Evolutionary conservation across 1,140 invertebrate genomes (phyloP).

Genomic region (Colletes latitarsis): DNA sequence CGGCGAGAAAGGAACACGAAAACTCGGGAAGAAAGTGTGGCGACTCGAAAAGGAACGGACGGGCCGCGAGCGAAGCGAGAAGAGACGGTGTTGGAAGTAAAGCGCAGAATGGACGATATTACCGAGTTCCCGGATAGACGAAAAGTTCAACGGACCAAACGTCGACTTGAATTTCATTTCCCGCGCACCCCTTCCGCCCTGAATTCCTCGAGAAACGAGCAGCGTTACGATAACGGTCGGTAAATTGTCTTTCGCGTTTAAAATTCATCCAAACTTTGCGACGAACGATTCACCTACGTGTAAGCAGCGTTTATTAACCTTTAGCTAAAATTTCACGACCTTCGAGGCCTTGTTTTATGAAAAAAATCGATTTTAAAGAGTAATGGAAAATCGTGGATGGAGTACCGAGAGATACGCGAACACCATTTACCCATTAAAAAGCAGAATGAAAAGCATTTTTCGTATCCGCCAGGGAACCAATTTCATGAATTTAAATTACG

Average conservation of each 20-base stretch:
- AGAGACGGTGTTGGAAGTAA: neutral
- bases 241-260: no score
- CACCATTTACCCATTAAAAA: slow-evolving; percentile 7
- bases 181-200: neutral
- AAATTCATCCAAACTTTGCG: no score
- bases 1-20: neutral
- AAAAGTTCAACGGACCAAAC: neutral
- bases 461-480: neutral
- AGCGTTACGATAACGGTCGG: no score
- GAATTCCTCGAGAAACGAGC: no score
- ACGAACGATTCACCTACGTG: no score
- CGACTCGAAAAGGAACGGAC: no score
- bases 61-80: no score
- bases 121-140: neutral
- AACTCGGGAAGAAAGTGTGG: neutral
- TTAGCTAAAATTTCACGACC: no score
- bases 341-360: no score
- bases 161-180: no score
- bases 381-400: neutral
- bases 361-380: no score
- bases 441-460: neutral
- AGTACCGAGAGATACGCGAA: neutral
- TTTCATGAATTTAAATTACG: slow-evolving; percentile 28
- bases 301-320: no score
- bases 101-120: slow-evolving; percentile 4